Conservation (phyloP, 92 coral and sea anemone species). For the Phenganax marumi region DNA sequence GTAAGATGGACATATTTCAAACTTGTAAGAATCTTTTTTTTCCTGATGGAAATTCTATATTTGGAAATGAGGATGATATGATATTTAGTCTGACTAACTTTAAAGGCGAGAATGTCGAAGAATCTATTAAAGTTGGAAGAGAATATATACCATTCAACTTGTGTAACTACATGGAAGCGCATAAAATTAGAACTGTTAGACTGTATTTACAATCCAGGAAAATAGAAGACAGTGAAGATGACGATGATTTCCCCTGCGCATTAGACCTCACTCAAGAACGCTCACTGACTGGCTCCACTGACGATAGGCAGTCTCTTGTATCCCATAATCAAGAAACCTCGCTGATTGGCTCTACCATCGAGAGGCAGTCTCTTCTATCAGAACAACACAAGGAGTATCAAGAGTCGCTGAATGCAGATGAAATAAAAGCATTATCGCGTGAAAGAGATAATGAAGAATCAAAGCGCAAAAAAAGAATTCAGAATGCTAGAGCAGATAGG, state of each 20-base stretch:
- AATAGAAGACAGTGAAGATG: conserved; percentile 58
- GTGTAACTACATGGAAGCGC: conserved; percentile 63
- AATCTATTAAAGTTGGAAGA: conserved; percentile 57
- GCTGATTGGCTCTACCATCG: conserved; percentile 47
- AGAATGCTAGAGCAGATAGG: conserved; percentile 60
- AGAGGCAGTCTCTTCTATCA: conserved; percentile 31
- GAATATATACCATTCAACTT: conserved; percentile 60
- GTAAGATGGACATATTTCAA: conserved; percentile 54
- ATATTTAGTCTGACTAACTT: conserved; percentile 63
- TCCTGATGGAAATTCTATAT: conserved; percentile 59
- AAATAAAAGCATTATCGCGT: conserved; percentile 47
- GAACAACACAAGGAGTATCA: conserved; percentile 51
- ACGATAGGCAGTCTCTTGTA: conserved; percentile 29
- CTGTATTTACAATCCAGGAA: conserved; percentile 50
- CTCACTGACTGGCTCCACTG: neutral
- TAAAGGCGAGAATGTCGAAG: conserved; percentile 60
- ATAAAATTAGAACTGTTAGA: conserved; percentile 61
- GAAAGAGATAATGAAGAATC: conserved; percentile 53
- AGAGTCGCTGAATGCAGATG: conserved; percentile 62
- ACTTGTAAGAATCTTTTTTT: conserved; percentile 62
- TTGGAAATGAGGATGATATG: conserved; percentile 63
- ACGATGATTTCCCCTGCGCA: conserved; percentile 48
- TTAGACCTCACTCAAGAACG: neutral
- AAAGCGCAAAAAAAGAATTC: conserved; percentile 49
- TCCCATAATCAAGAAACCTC: too few relatives aligned